Conservation (phyloP, 2,888 invertebrate species). For the Scelioninae gen. 1 region DNA sequence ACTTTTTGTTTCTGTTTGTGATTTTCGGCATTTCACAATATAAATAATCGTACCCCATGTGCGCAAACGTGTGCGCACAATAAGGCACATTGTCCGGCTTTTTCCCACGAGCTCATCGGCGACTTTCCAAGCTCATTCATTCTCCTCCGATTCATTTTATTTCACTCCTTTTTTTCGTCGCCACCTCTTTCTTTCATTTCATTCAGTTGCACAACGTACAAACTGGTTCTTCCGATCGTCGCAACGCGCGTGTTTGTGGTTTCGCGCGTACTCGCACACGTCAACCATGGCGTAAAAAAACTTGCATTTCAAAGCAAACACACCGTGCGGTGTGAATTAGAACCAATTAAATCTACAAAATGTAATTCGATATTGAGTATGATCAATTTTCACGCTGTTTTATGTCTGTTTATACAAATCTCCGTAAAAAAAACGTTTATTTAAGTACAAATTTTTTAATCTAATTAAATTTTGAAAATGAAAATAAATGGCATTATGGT, state of each 20-base stretch:
- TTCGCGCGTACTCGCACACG: constrained; percentile 43
- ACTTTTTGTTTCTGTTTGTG: too few relatives aligned
- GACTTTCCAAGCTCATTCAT: constrained; percentile 63
- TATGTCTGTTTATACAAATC: too few relatives aligned
- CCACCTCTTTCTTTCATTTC: constrained; percentile 49
- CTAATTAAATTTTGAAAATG: too few relatives aligned
- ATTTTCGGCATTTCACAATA: constrained; percentile 12
- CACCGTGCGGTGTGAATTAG: constrained; percentile 8
- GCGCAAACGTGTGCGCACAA: constrained; percentile 34
- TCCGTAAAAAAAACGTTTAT: too few relatives aligned
- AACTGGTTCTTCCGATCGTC: constrained; percentile 55
- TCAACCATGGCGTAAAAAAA: not conserved
- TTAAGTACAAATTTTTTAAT: too few relatives aligned
- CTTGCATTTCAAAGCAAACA: not conserved
- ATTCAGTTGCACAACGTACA: constrained; percentile 44
- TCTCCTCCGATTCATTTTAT: constrained; percentile 59
- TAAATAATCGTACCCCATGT: too few relatives aligned
- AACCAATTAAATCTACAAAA: constrained; percentile 10
- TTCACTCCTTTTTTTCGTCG: constrained; percentile 49
- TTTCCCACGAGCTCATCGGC: constrained; percentile 66
- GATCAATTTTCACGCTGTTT: not conserved
- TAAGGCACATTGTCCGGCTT: constrained; percentile 46
- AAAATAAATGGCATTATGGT: too few relatives aligned
- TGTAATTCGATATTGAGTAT: not conserved
- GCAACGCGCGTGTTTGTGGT: constrained; percentile 42